Percentiles rank a stretch among this genome's conserved stretches.
phyloP scores from a whole-genome alignment of 64 coral and sea anemone species.

The Actinia equina region DNA sequence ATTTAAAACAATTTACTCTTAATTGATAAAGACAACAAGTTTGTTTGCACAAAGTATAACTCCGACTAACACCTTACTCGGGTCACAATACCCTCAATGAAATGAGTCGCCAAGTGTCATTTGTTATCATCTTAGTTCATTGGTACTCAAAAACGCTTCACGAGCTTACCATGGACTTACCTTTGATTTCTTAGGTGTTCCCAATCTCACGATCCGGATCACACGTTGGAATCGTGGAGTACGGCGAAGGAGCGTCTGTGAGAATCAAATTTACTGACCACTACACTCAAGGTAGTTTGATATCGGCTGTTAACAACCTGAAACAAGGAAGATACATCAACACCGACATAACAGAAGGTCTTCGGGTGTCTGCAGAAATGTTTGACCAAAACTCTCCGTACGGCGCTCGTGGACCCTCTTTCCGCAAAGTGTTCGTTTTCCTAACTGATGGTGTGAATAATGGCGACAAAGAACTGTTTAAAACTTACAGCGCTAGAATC shows the following conservation, averaged over 20 bases:
- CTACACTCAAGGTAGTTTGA: neutral
- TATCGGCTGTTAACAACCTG: constrained; percentile 39
- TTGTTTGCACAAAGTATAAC: too few relatives aligned
- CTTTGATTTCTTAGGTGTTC: constrained; percentile 26
- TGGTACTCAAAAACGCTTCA: too few relatives aligned
- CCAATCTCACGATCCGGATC: constrained; percentile 23
- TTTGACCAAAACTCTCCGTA: neutral
- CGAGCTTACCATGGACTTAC: too few relatives aligned
- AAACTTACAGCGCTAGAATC: neutral
- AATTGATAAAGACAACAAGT: too few relatives aligned
- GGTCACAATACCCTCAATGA: too few relatives aligned
- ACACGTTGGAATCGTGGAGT: constrained; percentile 61
- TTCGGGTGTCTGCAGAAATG: constrained; percentile 12
- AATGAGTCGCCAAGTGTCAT: too few relatives aligned
- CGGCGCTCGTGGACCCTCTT: constrained; percentile 36
- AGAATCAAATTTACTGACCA: constrained; percentile 33
- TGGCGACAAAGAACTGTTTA: constrained; percentile 1
- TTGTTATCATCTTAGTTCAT: too few relatives aligned
- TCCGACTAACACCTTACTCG: too few relatives aligned
- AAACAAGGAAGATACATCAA: neutral
- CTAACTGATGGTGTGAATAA: constrained; percentile 64
- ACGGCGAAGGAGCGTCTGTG: neutral
- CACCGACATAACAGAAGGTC: constrained; percentile 45
- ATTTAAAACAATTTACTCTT: too few relatives aligned
- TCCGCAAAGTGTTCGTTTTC: constrained; percentile 66